These are phyloP conservation scores for Agrochola litura DNA, from an alignment of 2,888 invertebrate genomes.

Conservation along the genomic window DNA sequence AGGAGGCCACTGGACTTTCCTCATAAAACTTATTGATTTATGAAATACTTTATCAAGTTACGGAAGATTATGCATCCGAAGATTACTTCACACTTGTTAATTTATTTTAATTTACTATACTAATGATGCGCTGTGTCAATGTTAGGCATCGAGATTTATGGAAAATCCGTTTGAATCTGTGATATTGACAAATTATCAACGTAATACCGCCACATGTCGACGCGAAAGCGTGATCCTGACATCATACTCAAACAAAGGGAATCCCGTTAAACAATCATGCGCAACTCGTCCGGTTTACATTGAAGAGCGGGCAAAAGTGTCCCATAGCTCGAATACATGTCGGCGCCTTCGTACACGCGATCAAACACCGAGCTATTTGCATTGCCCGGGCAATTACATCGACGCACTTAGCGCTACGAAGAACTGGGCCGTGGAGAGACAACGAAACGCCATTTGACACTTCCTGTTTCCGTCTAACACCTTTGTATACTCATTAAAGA, in stretches of 20 bases:
- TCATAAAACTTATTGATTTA: neutral
- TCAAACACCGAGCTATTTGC: slow-evolving; percentile 84
- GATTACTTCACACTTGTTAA: neutral
- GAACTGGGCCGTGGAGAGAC: slow-evolving; percentile 88
- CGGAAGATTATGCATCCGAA: neutral
- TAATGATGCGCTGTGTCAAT: neutral
- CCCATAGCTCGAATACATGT: slow-evolving; percentile 68
- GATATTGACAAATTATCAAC: slow-evolving; percentile 44
- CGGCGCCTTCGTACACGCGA: slow-evolving; percentile 72
- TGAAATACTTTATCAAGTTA: neutral
- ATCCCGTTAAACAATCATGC: slow-evolving; percentile 79
- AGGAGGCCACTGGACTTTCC: neutral
- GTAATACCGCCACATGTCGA: slow-evolving; percentile 47
- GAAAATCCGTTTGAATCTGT: slow-evolving; percentile 29
- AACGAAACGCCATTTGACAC: slow-evolving; percentile 89
- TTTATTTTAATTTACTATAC: neutral
- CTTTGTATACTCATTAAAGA: slow-evolving; percentile 66
- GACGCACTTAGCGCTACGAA: slow-evolving; percentile 86
- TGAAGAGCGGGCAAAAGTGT: slow-evolving; percentile 71
- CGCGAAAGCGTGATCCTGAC: slow-evolving; percentile 67
- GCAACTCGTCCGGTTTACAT: slow-evolving; percentile 72
- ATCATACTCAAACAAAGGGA: slow-evolving; percentile 69
- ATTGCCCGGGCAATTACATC: slow-evolving; percentile 88
- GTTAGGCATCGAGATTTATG: neutral
- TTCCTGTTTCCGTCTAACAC: slow-evolving; percentile 88